These are phyloP conservation scores for Xiphorhynchus elegans DNA, from an alignment of 2,113 vertebrate species.

Conservation along the genomic window DNA sequence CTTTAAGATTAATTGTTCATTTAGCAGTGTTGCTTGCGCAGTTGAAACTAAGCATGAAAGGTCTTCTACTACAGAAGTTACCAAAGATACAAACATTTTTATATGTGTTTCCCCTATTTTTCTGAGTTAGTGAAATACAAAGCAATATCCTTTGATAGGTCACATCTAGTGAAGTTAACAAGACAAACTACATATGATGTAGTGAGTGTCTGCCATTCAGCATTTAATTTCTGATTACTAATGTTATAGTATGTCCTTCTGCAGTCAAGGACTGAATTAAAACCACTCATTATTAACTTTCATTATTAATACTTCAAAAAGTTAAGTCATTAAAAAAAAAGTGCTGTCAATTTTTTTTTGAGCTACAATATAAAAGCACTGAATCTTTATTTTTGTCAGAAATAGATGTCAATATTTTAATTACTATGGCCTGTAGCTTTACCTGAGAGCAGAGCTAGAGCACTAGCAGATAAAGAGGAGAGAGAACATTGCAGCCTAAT, in stretches of 20 bases:
- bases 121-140: background rate
- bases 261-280: background rate
- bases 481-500: background rate
- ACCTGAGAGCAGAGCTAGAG: background rate
- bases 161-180: background rate
- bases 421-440: background rate
- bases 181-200: background rate
- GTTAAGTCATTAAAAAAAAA: background rate
- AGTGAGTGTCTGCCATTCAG: conserved; percentile 1
- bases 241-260: background rate
- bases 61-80: background rate
- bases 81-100: background rate
- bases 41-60: conserved; percentile 3
- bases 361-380: background rate
- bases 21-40: background rate
- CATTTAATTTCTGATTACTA: background rate
- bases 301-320: background rate
- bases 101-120: background rate
- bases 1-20: conserved; percentile 29
- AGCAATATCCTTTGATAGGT: background rate
- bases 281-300: background rate
- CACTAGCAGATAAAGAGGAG: background rate
- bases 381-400: background rate
- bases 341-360: background rate
- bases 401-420: background rate